Conservation (phyloP, 2,113 vertebrate genomes). For the Calonectris borealis region DNA sequence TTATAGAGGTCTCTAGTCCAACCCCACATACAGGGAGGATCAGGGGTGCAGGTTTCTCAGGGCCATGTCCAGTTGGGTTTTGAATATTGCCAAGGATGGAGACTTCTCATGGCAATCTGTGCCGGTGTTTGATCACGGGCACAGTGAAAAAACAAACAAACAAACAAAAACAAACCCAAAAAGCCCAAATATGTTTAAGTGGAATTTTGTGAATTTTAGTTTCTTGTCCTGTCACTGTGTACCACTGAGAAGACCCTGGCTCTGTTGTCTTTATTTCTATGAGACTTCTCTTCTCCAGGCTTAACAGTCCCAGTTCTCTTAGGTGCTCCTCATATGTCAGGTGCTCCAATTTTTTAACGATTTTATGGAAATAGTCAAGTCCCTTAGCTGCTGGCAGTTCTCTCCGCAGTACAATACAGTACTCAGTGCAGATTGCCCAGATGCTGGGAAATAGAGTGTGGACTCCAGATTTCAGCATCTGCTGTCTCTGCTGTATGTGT, state of each 20-base stretch:
- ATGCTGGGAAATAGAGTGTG: not conserved
- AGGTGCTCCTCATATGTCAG: not conserved
- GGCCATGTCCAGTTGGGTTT: not conserved
- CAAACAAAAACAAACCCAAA: not conserved
- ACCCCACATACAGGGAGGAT: not conserved
- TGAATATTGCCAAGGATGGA: not conserved
- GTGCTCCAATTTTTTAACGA: not conserved
- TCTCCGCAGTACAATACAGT: not conserved
- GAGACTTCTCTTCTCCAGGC: not conserved
- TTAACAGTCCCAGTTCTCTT: not conserved
- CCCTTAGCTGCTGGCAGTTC: not conserved
- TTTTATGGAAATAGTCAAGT: not conserved
- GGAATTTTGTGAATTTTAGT: not conserved
- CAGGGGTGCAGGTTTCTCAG: fast-evolving
- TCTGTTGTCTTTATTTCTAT: not conserved
- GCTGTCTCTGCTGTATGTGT: not conserved
- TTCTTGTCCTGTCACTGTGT: not conserved
- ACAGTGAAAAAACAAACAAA: not conserved
- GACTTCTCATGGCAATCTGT: not conserved
- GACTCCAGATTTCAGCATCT: not conserved
- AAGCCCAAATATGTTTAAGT: fast-evolving
- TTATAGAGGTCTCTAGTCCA: not conserved
- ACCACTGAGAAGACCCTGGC: not conserved
- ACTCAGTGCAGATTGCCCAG: not conserved
- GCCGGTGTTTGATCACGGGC: not conserved